phyloP scores from a whole-genome alignment of 2,888 invertebrate species.

The Neoitamus cyanurus region DNA sequence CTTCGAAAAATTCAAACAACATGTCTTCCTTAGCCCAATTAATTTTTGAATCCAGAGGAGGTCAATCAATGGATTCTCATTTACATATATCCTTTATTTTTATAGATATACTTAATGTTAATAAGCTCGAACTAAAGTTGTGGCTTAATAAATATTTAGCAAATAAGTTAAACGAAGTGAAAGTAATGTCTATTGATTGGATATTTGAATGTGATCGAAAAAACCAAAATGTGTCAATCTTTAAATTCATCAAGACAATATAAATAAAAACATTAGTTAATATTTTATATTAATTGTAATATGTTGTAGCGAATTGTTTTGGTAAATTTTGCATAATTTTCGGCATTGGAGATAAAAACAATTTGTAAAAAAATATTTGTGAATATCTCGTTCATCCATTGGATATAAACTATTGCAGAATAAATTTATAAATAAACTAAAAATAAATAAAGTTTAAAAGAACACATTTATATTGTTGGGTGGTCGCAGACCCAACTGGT shows the following conservation, averaged over 20 bases:
- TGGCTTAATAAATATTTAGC: conserved; percentile 53
- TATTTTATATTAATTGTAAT: too few relatives aligned
- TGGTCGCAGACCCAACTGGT: too few relatives aligned
- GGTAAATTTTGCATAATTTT: too few relatives aligned
- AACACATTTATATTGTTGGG: too few relatives aligned
- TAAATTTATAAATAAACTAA: too few relatives aligned
- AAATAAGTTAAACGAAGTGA: conserved; percentile 52
- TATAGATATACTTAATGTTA: conserved; percentile 53
- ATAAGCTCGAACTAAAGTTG: conserved; percentile 51
- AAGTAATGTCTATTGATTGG: conserved; percentile 57
- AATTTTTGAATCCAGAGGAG: conserved; percentile 60
- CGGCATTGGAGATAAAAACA: too few relatives aligned
- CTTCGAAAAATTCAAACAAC: conserved; percentile 43
- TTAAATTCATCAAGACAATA: background rate
- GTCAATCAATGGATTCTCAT: conserved; percentile 49
- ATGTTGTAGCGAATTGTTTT: too few relatives aligned
- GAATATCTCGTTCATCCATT: too few relatives aligned
- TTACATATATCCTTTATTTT: conserved; percentile 52
- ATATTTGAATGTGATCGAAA: conserved; percentile 56
- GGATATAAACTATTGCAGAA: too few relatives aligned
- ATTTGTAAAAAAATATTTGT: too few relatives aligned
- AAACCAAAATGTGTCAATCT: conserved; percentile 2
- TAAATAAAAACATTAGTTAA: too few relatives aligned
- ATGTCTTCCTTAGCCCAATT: conserved; percentile 53
- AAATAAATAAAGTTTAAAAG: too few relatives aligned